Evolutionary conservation across 2,113 vertebrate genomes (phyloP).

Genomic region (Pachycephala philippinensis): DNA sequence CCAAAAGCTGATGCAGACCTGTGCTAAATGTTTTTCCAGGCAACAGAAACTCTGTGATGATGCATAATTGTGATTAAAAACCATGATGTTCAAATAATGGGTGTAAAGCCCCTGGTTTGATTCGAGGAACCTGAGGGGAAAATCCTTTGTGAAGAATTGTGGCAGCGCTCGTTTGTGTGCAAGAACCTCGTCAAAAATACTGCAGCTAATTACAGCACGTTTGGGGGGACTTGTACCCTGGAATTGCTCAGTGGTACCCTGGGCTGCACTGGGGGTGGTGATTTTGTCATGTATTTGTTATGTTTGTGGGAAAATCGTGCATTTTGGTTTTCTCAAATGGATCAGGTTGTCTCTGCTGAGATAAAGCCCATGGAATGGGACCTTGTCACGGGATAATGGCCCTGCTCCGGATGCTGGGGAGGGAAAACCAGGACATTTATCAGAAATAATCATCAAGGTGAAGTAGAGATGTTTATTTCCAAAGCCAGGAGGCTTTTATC

Average conservation of each 20-base stretch:
- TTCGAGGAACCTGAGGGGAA: neutral
- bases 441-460: conserved; percentile 17
- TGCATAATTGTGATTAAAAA: neutral
- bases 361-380: neutral
- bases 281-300: neutral
- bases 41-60: neutral
- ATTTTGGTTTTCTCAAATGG: neutral
- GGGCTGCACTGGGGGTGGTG: neutral
- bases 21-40: neutral
- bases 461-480: neutral
- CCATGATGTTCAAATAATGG: neutral
- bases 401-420: neutral
- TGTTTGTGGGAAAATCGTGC: neutral
- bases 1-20: neutral
- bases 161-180: neutral
- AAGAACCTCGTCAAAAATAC: neutral
- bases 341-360: neutral
- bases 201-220: neutral
- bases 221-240: neutral
- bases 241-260: neutral
- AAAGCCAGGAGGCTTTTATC: neutral
- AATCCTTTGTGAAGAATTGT: neutral
- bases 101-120: neutral
- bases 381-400: neutral
- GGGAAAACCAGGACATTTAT: neutral